phyloP scores from a whole-genome alignment of 2,888 invertebrate species.

The Allacma fusca region DNA sequence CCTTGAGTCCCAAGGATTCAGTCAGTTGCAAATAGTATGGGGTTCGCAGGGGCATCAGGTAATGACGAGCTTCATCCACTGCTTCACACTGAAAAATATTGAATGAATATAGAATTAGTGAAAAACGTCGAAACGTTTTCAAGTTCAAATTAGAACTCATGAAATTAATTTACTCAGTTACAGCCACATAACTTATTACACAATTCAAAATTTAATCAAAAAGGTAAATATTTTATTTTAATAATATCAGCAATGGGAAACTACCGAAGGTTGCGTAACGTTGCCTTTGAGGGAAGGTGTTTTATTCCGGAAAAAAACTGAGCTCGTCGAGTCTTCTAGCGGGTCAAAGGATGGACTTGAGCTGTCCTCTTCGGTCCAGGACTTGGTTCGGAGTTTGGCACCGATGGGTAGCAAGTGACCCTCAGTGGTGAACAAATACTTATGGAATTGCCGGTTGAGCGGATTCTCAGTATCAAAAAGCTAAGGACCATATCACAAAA shows the following conservation, averaged over 20 bases:
- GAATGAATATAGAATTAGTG: slow-evolving; percentile 3
- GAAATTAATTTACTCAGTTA: too few species aligned
- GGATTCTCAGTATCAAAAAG: slow-evolving; percentile 72
- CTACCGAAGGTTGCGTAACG: slow-evolving; percentile 62
- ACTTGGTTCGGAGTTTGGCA: slow-evolving; percentile 61
- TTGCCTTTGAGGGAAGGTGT: slow-evolving; percentile 50
- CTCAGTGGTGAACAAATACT: slow-evolving; percentile 71
- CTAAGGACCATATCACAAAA: slow-evolving; percentile 65
- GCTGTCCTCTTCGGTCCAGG: slow-evolving; percentile 58
- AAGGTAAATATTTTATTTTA: too few species aligned
- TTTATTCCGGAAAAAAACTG: slow-evolving; percentile 54
- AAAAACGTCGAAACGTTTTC: too few species aligned
- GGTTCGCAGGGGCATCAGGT: slow-evolving; percentile 60
- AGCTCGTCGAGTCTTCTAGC: slow-evolving; percentile 43
- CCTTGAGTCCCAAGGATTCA: slow-evolving; percentile 59
- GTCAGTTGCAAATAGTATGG: slow-evolving; percentile 61
- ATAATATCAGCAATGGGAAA: too few species aligned
- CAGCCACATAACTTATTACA: too few species aligned
- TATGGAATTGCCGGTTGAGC: slow-evolving; percentile 67
- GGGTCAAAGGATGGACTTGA: slow-evolving; percentile 45
- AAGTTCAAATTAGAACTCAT: too few species aligned
- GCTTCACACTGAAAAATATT: slow-evolving; percentile 62
- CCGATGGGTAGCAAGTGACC: slow-evolving; percentile 69
- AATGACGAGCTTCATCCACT: slow-evolving; percentile 61
- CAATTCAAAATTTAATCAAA: too few species aligned